Percentiles rank a stretch among this genome's conserved stretches.
Evolutionary conservation across 2,888 invertebrate genomes (phyloP).

Genomic region (Auanema freiburgensis): DNA sequence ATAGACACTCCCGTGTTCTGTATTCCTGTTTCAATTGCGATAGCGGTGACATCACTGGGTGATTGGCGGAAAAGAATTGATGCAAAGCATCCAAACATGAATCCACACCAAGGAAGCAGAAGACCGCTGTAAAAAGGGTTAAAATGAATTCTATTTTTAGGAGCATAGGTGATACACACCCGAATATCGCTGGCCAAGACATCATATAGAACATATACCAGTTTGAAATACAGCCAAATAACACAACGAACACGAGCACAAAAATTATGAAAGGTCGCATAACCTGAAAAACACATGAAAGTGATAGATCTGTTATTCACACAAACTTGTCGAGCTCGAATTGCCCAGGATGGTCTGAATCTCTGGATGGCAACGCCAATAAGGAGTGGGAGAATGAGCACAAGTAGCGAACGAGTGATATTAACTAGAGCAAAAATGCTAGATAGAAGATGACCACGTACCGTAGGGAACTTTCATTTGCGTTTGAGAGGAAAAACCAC

Average conservation of each 20-base stretch:
- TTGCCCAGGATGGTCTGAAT: constrained; percentile 64
- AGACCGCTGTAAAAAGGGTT: constrained; percentile 61
- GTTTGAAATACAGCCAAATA: constrained; percentile 67
- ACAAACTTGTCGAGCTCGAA: constrained; percentile 58
- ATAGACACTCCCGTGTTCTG: constrained; percentile 68
- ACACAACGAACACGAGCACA: constrained; percentile 66
- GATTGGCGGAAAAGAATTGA: constrained; percentile 59
- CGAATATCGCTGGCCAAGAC: constrained; percentile 60
- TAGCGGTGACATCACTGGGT: constrained; percentile 61
- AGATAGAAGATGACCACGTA: neutral
- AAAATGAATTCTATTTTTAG: neutral
- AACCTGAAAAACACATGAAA: constrained; percentile 33
- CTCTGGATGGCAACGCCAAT: constrained; percentile 67
- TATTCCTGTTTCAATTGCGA: constrained; percentile 66
- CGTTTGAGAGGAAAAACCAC: constrained; percentile 41
- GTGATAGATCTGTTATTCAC: neutral
- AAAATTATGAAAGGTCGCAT: constrained; percentile 66
- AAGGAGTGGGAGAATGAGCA: constrained; percentile 67
- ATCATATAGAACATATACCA: constrained; percentile 67
- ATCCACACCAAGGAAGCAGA: constrained; percentile 67
- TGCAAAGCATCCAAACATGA: constrained; percentile 66
- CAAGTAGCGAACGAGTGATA: constrained; percentile 63
- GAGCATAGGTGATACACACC: constrained; percentile 31
- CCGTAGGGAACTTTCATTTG: constrained; percentile 38
- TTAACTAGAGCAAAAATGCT: constrained; percentile 18